Evolutionary conservation across 2,888 invertebrate species (phyloP).

Genomic region (Conus canariensis): DNA sequence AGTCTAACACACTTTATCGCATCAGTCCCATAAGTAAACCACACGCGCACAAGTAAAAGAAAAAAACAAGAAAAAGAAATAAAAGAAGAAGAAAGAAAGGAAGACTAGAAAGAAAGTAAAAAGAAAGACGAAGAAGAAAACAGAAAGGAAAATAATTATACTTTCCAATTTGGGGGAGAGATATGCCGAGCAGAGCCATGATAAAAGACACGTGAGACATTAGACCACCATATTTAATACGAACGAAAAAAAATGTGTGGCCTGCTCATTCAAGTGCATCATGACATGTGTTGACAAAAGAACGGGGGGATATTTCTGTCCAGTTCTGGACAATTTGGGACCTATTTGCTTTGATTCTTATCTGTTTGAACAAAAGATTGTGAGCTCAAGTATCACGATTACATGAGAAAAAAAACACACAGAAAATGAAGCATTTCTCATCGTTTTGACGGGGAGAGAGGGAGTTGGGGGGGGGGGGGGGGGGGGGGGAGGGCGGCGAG

Average conservation of each 20-base stretch:
- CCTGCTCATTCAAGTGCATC: too few relatives aligned
- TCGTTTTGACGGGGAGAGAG: too few relatives aligned
- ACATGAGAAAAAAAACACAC: too few relatives aligned
- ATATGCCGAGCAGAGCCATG: background rate
- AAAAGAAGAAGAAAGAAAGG: background rate
- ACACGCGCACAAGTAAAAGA: background rate
- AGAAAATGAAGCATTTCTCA: too few relatives aligned
- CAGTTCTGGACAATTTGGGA: background rate
- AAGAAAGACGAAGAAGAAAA: background rate
- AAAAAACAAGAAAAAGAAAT: background rate
- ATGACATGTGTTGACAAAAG: too few relatives aligned
- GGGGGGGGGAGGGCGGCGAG: too few relatives aligned
- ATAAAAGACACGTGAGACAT: background rate
- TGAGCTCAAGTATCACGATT: too few relatives aligned
- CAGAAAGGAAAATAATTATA: background rate
- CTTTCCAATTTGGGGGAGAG: background rate
- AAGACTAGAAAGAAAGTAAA: background rate
- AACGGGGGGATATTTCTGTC: background rate
- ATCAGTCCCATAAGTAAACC: too few relatives aligned
- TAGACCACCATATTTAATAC: background rate
- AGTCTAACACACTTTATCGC: too few relatives aligned
- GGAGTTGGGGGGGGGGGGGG: too few relatives aligned
- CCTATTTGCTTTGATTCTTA: background rate
- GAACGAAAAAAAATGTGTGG: background rate
- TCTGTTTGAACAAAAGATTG: too few relatives aligned